phyloP scores from a whole-genome alignment of 2,888 invertebrate genomes.

The Allygus modestus region DNA sequence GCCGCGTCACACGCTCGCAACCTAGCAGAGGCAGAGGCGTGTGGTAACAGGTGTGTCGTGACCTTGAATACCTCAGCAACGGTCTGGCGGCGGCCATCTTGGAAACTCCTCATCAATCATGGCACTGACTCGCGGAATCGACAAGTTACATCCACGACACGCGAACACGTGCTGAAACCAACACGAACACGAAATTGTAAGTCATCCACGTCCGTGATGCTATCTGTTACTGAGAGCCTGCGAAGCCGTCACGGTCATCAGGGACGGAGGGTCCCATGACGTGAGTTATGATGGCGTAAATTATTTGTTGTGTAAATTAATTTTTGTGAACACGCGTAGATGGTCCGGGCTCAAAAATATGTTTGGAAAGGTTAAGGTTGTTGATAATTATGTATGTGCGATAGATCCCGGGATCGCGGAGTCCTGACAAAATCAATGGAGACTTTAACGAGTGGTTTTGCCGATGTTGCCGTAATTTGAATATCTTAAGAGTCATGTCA shows the following conservation, averaged over 20 bases:
- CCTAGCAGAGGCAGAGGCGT: constrained; percentile 3
- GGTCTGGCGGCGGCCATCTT: constrained; percentile 42
- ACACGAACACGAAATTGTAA: constrained; percentile 15
- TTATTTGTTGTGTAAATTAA: neutral
- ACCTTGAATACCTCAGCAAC: constrained; percentile 41
- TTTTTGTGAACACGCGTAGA: neutral
- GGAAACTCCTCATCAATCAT: constrained; percentile 14
- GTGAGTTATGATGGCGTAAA: neutral
- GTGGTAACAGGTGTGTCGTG: constrained; percentile 47
- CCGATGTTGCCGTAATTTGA: neutral
- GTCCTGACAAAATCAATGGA: neutral
- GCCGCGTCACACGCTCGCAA: no score
- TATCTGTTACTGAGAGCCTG: neutral
- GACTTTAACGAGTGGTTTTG: constrained; percentile 25
- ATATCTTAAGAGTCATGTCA: no score
- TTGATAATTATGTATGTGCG: neutral
- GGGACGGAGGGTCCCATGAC: no score
- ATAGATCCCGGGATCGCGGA: no score
- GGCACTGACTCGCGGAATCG: constrained; percentile 8
- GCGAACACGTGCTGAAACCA: neutral
- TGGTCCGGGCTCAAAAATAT: neutral
- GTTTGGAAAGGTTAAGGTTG: constrained; percentile 24
- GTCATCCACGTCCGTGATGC: constrained; percentile 14
- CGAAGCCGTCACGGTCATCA: neutral
- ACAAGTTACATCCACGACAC: constrained; percentile 10